Evolutionary conservation across 1,140 invertebrate species (phyloP).

Genomic region (Drosophila malerkotliana): DNA sequence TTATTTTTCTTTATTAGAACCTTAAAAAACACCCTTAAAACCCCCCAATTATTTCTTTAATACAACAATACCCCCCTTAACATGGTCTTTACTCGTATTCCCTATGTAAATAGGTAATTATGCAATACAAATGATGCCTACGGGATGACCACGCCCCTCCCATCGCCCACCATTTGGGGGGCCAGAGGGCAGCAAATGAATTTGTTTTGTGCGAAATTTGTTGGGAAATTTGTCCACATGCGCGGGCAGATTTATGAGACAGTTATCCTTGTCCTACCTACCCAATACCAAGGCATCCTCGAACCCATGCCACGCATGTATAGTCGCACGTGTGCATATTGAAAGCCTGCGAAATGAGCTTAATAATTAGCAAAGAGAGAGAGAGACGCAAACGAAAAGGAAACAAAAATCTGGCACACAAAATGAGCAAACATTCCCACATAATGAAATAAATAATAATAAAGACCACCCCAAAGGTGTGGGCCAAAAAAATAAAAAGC

Average conservation of each 20-base stretch:
- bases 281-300: too few relatives aligned
- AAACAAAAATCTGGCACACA: slow-evolving; percentile 27
- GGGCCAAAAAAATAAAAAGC: background rate
- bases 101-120: slow-evolving; percentile 58
- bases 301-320: too few relatives aligned
- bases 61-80: too few relatives aligned
- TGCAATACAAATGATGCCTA: slow-evolving; percentile 41
- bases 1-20: too few relatives aligned
- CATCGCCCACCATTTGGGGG: background rate
- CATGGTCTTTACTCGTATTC: background rate
- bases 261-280: background rate
- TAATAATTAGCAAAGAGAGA: slow-evolving; percentile 58
- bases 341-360: slow-evolving; percentile 56
- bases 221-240: slow-evolving; percentile 40
- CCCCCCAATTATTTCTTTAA: too few relatives aligned
- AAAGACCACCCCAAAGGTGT: slow-evolving; percentile 12
- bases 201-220: slow-evolving; percentile 8
- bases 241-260: slow-evolving; percentile 44
- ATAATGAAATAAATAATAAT: slow-evolving; percentile 61
- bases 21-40: too few relatives aligned
- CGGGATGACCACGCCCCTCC: slow-evolving; percentile 31
- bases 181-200: slow-evolving; percentile 8
- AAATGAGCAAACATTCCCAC: slow-evolving; percentile 37
- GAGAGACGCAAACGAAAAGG: slow-evolving; percentile 3
- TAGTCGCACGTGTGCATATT: slow-evolving; percentile 40